phyloP scores from a whole-genome alignment of 2,113 vertebrate genomes.

The Pygathrix nemaeus region DNA sequence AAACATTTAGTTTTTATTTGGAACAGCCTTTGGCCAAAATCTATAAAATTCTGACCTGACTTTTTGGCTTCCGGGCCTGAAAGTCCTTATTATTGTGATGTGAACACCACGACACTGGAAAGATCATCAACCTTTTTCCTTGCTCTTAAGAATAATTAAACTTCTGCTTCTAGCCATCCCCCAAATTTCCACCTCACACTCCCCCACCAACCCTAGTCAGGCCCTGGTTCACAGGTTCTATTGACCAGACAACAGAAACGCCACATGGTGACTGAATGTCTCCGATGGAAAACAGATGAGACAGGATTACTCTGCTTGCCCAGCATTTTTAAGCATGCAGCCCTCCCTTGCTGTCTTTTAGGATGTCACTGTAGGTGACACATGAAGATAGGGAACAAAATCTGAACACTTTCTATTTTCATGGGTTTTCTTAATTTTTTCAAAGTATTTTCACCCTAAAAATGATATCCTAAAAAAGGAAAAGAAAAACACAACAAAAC shows the following conservation, averaged over 20 bases:
- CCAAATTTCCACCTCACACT: background rate
- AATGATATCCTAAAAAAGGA: background rate
- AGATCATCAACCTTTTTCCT: background rate
- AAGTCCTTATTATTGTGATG: background rate
- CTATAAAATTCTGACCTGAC: conserved; percentile 36
- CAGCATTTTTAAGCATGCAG: background rate
- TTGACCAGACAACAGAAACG: background rate
- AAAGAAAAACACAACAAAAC: background rate
- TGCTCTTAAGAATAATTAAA: background rate
- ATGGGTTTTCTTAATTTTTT: background rate
- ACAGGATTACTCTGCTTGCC: background rate
- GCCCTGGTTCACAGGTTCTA: background rate
- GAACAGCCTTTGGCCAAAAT: conserved; percentile 3
- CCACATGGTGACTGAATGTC: background rate
- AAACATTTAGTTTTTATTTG: conserved; percentile 38
- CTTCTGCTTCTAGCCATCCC: background rate
- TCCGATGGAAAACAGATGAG: background rate
- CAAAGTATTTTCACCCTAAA: background rate
- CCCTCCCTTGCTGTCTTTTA: background rate
- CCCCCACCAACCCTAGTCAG: background rate
- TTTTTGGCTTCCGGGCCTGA: background rate
- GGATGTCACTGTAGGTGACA: background rate
- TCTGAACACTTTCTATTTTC: background rate
- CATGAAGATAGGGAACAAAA: background rate
- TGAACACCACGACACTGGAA: background rate